Evolutionary conservation across 2,797 vertebrate species (phyloP), one percentile per base, ranked within the genome.

Genomic region (Leptatherina wallacei): DNA sequence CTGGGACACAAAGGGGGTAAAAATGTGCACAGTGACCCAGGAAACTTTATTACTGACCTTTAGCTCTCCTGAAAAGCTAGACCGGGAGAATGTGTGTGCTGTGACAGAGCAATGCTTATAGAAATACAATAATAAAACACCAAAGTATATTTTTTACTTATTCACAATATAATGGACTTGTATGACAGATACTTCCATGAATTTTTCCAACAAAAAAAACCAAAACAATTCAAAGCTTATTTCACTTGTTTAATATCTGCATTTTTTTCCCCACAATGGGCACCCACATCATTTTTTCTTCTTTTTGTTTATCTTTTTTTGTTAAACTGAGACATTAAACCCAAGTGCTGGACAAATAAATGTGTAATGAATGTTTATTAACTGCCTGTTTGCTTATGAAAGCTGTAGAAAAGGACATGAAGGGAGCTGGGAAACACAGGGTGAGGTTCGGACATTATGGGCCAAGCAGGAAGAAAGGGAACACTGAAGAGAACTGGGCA

Each of bases 1-100:
- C 27, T 27, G n/a, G 38, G 22, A 54, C 55, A 86, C 75, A 88
- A 89, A 84, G 33, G 75, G 12, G 42, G 35, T n/a, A 22, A 6
- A 73, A 77, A 86, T 73, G 67, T 86, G 80, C 78, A 88, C 86
- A 82, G 78, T 82, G 83, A 90, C 83, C 86, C 87, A 63, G 61
- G 63, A 90, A 88, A 84, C 60, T 72, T 80, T 83, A 87, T 78
- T 66, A 47, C 11, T 77, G 71, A 73, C 75, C 77, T 83, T 60
- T 75, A 61, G 44, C 62, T 33, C 65, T n/a, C 61, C 69, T 63
- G 65, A 67, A 71, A 69, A 73, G 36, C 54, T 44, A 68, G 24
- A 69, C 73, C 4, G 63, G 63, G 52, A 64, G 62, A 33, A 66
- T 51, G 44, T 54, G 61, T 73, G 68, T 3, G 54, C 27, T 61